Percentiles rank a stretch among this genome's conserved stretches.
Evolutionary conservation across 1,140 invertebrate genomes (phyloP).

Genomic region (Sycophila sp.): DNA sequence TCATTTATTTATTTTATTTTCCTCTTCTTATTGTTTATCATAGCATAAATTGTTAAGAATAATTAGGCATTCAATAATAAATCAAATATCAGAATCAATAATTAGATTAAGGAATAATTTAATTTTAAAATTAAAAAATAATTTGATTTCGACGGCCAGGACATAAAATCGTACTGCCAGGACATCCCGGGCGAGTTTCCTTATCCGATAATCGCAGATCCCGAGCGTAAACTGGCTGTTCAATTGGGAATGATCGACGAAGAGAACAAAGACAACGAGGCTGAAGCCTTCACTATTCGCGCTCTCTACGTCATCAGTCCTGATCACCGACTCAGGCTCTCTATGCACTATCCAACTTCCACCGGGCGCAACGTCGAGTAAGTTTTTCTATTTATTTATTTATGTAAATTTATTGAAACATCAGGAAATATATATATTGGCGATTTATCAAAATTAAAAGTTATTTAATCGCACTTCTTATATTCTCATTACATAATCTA

Average conservation of each 20-base stretch:
- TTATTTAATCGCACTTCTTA: too few species aligned
- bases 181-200: slow-evolving; percentile 78
- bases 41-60: too few species aligned
- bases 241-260: slow-evolving; percentile 87
- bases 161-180: slow-evolving; percentile 80
- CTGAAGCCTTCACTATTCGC: slow-evolving; percentile 79
- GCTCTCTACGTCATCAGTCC: slow-evolving; percentile 90
- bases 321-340: slow-evolving; percentile 84
- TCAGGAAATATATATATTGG: too few species aligned
- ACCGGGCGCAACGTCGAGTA: slow-evolving; percentile 93
- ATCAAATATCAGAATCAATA: too few species aligned
- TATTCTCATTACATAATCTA: too few species aligned
- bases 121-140: background rate
- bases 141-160: slow-evolving; percentile 61
- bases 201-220: slow-evolving; percentile 90
- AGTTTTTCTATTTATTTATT: too few species aligned
- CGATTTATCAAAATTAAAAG: too few species aligned
- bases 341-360: slow-evolving; percentile 90
- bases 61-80: too few species aligned
- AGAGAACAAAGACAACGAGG: slow-evolving; percentile 71
- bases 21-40: slow-evolving; percentile 9
- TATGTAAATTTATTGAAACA: too few species aligned
- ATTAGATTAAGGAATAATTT: too few species aligned
- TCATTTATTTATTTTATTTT: background rate
- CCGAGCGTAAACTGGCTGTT: slow-evolving; percentile 79